A percentile compares a stretch with the other conserved stretches of the same genome.
These are phyloP conservation scores for Plumapathes pennacea DNA, from an alignment of 92 coral and sea anemone genomes.

Conservation along the genomic window DNA sequence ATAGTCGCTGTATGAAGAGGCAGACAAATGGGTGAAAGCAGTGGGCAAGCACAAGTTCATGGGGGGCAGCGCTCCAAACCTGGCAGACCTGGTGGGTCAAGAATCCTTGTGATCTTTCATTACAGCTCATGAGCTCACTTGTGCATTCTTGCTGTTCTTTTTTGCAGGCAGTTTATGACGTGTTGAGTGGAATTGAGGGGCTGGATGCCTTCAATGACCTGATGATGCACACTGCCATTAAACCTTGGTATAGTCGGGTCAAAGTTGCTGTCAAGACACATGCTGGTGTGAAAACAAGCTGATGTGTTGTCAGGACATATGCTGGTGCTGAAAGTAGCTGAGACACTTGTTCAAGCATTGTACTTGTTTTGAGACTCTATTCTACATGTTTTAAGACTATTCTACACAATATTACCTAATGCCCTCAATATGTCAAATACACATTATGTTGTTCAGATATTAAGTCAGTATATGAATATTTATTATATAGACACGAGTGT, in stretches of 20 bases:
- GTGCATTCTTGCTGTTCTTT: neutral
- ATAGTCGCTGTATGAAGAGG: conserved; percentile 85
- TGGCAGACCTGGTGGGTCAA: conserved; percentile 85
- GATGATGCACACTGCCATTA: conserved; percentile 76
- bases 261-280: conserved; percentile 74
- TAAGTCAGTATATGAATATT: no score
- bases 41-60: conserved; percentile 86
- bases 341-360: no score
- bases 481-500: no score
- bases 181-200: conserved; percentile 89
- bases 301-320: no score
- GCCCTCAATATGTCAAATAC: no score
- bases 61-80: conserved; percentile 94
- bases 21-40: conserved; percentile 88
- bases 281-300: conserved; percentile 51
- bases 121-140: neutral
- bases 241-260: conserved; percentile 93
- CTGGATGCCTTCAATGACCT: conserved; percentile 81
- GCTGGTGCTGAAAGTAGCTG: no score
- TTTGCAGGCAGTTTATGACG: conserved; percentile 92
- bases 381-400: no score
- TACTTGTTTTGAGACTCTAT: no score
- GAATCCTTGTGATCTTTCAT: neutral
- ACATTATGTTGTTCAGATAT: no score
- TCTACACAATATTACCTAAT: no score